Conservation (phyloP, 2,888 invertebrate genomes). For the Drosophila imparisetae region DNA sequence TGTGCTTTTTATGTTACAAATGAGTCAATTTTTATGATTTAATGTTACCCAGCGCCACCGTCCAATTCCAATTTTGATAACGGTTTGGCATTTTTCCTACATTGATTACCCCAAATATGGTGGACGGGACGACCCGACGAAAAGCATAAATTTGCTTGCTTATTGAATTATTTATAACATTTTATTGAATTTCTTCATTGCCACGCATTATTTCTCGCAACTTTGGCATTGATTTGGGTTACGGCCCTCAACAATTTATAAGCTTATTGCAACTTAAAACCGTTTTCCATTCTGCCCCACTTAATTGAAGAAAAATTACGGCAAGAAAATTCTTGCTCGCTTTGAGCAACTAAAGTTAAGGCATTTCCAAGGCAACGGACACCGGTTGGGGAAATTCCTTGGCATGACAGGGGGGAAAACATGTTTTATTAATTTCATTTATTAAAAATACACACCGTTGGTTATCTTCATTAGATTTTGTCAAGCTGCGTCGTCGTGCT, state of each 20-base stretch:
- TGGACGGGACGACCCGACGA: conserved; percentile 9
- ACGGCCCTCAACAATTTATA: conserved; percentile 32
- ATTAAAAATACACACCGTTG: conserved; percentile 72
- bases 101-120: conserved; percentile 57
- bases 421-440: conserved; percentile 82
- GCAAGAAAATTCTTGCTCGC: conserved; percentile 28
- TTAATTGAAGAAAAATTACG: conserved; percentile 62
- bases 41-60: conserved; percentile 62
- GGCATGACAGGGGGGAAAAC: conserved; percentile 34
- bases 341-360: conserved; percentile 17
- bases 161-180: conserved; percentile 77
- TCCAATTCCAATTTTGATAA: conserved; percentile 66
- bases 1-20: conserved; percentile 83
- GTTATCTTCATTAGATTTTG: conserved; percentile 68
- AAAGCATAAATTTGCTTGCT: conserved; percentile 65
- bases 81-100: conserved; percentile 70
- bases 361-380: conserved; percentile 11
- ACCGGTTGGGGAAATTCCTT: conserved; percentile 3
- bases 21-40: conserved; percentile 83
- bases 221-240: conserved; percentile 71
- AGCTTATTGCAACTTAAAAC: conserved; percentile 38
- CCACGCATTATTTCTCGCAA: conserved; percentile 51
- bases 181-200: conserved; percentile 71
- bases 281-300: conserved; percentile 26
- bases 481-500: conserved; percentile 23